Base-by-base conservation (phyloP, 2,113 vertebrate genomes). In the Crotalus horridus region DNA sequence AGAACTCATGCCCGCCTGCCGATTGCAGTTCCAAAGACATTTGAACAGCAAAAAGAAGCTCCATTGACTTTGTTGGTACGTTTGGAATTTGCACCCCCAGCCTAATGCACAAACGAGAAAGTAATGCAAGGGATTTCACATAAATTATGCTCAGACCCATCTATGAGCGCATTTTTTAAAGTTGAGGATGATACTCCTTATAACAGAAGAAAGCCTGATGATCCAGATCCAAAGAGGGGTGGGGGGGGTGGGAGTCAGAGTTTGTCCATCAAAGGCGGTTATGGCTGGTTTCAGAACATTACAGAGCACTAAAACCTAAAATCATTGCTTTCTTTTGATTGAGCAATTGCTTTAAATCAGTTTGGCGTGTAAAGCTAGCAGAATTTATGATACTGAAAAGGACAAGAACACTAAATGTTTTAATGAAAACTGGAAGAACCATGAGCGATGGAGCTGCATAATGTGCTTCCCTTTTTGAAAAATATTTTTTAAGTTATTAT, bases 261-360 rank as follows among this genome's bases (percentile, higher is more conserved):
- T 94, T 94, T 51, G 59, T 89, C 88, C 94, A 89, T 58, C 85
- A 69, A 94, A 96, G 74, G 88, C 88, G 46, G 92, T 94, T 95
- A 92, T 74, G 56, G 4, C 33, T 95, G 95, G 46, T 90, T 96
- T 95, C 39, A 95, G 90, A 96, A 93, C 90, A 92, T 94, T 94
- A 93, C 24, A 93, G 94, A 95, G 81, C 90, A 93, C 6, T 95
- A 93, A 96, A 97, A 96, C 92, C 93, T 90, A 94, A 11, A 96
- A 89, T 87, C 88, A 95, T 93, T 15, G 26, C 46, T 95, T 94
- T 8, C 29, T 93, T 96, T 94, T 93, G 92, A 94, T 92, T 94
- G 94, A 96, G 93, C 74, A 94, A 87, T 92, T 69, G 48, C 93
- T 97, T 95, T 95, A 97, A 96, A 96, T 93, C 91, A 88, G 89